Conservation (phyloP, 2,888 invertebrate genomes). For the Drosophila aldrichi region DNA sequence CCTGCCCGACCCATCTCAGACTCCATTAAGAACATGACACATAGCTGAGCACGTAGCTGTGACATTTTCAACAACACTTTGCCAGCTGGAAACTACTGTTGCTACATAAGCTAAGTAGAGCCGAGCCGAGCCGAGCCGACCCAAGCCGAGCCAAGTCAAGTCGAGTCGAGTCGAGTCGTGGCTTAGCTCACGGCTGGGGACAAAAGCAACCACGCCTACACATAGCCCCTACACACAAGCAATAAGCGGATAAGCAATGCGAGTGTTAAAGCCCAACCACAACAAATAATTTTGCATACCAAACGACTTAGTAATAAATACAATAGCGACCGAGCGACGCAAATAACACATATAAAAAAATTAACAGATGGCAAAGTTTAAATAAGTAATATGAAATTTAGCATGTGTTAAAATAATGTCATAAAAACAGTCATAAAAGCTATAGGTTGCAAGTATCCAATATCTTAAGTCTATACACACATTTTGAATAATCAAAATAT, state of each 20-base stretch:
- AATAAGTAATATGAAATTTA: conserved; percentile 1
- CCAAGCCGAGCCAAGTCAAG: conserved; percentile 26
- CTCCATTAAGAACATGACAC: conserved; percentile 64
- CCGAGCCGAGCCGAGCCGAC: conserved; percentile 14
- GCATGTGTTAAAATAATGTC: conserved; percentile 1
- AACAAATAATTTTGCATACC: conserved; percentile 60
- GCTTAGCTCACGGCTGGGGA: conserved; percentile 12
- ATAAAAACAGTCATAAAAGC: neutral
- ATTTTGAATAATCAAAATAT: neutral
- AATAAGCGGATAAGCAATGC: conserved; percentile 39
- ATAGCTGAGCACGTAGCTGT: conserved; percentile 61
- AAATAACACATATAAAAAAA: conserved; percentile 8
- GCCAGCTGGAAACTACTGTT: conserved; percentile 23
- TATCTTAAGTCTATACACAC: neutral
- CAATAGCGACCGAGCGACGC: conserved; percentile 16
- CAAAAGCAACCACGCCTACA: conserved; percentile 55
- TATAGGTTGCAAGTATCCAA: neutral
- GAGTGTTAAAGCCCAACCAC: conserved; percentile 36
- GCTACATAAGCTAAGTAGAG: conserved; percentile 16
- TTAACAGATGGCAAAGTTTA: conserved; percentile 9
- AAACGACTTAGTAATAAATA: conserved; percentile 59
- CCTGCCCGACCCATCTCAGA: conserved; percentile 10
- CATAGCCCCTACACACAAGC: conserved; percentile 8
- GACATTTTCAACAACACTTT: conserved; percentile 42
- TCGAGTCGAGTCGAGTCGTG: conserved; percentile 26